These are phyloP conservation scores for Drosophila longiperda DNA, from an alignment of 2,888 invertebrate species.

Conservation along the genomic window DNA sequence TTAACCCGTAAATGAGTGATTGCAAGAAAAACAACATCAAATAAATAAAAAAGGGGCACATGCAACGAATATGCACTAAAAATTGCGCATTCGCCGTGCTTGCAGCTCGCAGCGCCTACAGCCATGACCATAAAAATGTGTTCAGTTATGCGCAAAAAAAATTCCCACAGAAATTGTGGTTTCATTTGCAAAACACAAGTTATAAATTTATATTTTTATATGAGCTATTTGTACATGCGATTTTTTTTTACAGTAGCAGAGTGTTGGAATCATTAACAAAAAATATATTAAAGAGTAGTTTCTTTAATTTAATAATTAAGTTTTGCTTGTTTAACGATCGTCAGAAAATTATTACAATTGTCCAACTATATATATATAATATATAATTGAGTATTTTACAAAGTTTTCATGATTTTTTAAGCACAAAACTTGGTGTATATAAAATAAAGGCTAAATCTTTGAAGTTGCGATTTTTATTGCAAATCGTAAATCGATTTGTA, in stretches of 20 bases:
- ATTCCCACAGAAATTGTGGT: conserved; percentile 40
- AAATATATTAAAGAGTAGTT: background rate
- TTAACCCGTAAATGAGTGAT: conserved; percentile 51
- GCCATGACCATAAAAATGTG: conserved; percentile 20
- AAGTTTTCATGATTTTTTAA: background rate
- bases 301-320: background rate
- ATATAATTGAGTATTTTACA: background rate
- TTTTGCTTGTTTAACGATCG: background rate
- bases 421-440: background rate
- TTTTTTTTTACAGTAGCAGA: background rate
- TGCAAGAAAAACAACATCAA: conserved; percentile 1
- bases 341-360: background rate
- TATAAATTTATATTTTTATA: background rate
- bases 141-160: background rate
- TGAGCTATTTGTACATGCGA: background rate
- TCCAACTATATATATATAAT: background rate
- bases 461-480: background rate
- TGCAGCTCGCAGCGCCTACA: conserved; percentile 29
- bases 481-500: background rate
- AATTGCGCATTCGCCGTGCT: conserved; percentile 62
- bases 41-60: conserved; percentile 25
- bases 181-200: background rate
- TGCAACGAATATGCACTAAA: conserved; percentile 27
- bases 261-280: background rate
- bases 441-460: background rate